Percentiles rank a stretch among this genome's conserved stretches.
Conservation (phyloP, 1,140 invertebrate species). For the Apis florea region DNA sequence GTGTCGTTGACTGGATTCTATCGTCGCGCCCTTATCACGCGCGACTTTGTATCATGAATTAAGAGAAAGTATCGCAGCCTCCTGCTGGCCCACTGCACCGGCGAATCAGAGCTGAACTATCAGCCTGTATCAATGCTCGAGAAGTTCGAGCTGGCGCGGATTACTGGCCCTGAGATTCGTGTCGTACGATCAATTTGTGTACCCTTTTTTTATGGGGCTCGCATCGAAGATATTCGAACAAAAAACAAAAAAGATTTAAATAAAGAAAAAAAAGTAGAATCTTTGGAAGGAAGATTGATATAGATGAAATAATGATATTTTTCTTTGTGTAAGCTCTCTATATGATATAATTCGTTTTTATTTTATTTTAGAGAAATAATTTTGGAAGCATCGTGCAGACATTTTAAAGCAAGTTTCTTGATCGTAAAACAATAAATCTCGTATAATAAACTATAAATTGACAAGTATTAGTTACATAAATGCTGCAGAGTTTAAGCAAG, state of each 20-base stretch:
- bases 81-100: conserved; percentile 34
- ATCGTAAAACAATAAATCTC: too few relatives aligned
- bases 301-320: too few relatives aligned
- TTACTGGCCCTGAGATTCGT: conserved; percentile 35
- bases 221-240: background rate
- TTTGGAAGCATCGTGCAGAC: too few relatives aligned
- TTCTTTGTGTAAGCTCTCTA: too few relatives aligned
- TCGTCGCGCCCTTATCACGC: conserved; percentile 46
- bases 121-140: conserved; percentile 66
- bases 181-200: conserved; percentile 2
- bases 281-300: too few relatives aligned
- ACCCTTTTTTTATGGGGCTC: background rate
- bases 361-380: too few relatives aligned
- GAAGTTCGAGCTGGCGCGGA: conserved; percentile 64
- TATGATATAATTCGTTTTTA: too few relatives aligned
- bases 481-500: too few relatives aligned
- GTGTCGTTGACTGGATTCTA: conserved; percentile 20
- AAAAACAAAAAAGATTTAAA: background rate
- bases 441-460: too few relatives aligned
- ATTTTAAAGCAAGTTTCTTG: too few relatives aligned
- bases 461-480: too few relatives aligned
- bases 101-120: conserved; percentile 76
- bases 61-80: conserved; percentile 70
- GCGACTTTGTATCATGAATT: conserved; percentile 67
- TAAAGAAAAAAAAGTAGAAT: too few relatives aligned